Evolutionary conservation across 2,797 vertebrate genomes (phyloP).

Genomic region (Molossus molossus): DNA sequence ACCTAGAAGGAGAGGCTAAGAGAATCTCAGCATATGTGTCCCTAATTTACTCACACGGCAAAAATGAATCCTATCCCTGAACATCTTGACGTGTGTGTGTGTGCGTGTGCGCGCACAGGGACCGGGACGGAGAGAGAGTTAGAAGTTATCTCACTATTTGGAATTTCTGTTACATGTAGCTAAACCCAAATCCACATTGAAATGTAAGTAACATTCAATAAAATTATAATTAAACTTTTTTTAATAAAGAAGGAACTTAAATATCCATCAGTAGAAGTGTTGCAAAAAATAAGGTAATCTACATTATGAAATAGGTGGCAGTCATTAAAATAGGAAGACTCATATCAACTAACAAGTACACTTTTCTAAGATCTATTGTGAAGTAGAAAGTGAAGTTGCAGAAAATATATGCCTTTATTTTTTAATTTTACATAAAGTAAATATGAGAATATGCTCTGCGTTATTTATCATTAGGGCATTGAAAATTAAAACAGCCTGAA

Average conservation of each 20-base stretch:
- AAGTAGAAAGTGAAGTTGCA: not conserved
- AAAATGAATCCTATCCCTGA: not conserved
- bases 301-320: not conserved
- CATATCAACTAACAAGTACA: not conserved
- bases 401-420: not conserved
- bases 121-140: not conserved
- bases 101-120: not conserved
- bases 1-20: not conserved
- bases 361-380: not conserved
- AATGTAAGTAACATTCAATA: not conserved
- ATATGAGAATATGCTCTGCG: not conserved
- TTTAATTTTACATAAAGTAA: not conserved
- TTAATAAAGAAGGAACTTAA: not conserved
- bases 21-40: not conserved
- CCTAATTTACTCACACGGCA: not conserved
- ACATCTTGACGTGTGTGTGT: not conserved
- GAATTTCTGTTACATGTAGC: not conserved
- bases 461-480: constrained; percentile 2
- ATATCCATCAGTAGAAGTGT: not conserved
- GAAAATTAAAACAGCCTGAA: not conserved
- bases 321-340: not conserved
- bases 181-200: not conserved
- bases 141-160: not conserved
- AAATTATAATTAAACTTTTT: not conserved
- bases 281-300: not conserved